Base-by-base conservation (phyloP, 2,113 vertebrate genomes). In the Brachypteracias leptosomus region DNA sequence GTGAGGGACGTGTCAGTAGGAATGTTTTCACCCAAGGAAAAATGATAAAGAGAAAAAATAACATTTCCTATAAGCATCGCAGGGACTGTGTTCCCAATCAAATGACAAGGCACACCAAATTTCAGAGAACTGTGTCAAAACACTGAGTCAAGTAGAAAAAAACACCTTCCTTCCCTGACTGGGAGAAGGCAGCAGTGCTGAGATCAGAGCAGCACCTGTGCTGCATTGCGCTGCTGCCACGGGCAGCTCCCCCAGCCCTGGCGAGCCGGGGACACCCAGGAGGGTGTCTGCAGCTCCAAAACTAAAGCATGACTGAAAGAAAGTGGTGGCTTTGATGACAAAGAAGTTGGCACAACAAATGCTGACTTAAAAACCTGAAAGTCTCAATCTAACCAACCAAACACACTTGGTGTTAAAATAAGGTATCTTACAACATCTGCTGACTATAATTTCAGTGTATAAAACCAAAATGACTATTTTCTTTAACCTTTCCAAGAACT, bases 161-260 rank as follows among this genome's bases (percentile, higher is more conserved):
- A 67, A 19, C 28, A 24, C 9, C 1, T 5, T 57, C 40, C 85
- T 76, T n/a, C 24, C 38, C 4, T 5, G 62, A 2, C 25, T 36
- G 74, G 26, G 44, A 72, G 62, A 59, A n/a, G 52, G 58, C 83
- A 88, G 80, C 19, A 10, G 67, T 0, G 46, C 17, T 22, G 36
- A 21, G 51, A 40, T 13, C 38, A n/a, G n/a, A 40, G 3, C 33
- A 25, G 36, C 58, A 29, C 17, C 33, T 24, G 18, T n/a, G 20
- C 40, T 44, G 35, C 35, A 3, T 28, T 33, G 31, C 52, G 11
- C 79, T 47, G n/a, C 46, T 40, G 0, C 1, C 9, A 5, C 1
- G 28, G 22, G 35, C 2, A 22, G 18, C 55, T 78, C 65, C 26
- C 26, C 20, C n/a, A 47, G 36, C 15, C 35, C 63, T 18, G 84